Conservation (phyloP, 1,140 invertebrate species). For the Panagrolaimus sp. region DNA sequence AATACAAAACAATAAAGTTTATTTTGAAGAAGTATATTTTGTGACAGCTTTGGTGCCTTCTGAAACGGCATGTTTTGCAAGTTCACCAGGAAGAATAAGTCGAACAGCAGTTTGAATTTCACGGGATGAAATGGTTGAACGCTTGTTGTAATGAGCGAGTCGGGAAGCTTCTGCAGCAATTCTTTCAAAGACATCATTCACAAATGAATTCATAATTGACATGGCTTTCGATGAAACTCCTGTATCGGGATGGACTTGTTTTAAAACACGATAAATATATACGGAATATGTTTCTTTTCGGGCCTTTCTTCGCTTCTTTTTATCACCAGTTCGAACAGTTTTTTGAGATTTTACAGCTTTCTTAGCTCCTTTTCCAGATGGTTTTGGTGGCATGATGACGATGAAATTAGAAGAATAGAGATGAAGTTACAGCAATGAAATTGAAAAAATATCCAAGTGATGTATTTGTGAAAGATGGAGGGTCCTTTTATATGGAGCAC, state of each 20-base stretch:
- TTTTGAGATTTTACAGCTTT: constrained; percentile 46
- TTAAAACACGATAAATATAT: constrained; percentile 49
- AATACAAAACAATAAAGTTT: constrained; percentile 42
- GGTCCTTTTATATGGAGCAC: background rate
- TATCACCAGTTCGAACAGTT: constrained; percentile 19
- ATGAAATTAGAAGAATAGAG: background rate
- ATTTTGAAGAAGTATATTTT: constrained; percentile 63
- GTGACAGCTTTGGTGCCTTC: constrained; percentile 63
- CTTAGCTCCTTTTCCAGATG: constrained; percentile 41
- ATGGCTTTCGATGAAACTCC: constrained; percentile 64
- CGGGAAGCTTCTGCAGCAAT: constrained; percentile 45
- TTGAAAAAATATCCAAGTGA: no score
- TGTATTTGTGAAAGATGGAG: background rate
- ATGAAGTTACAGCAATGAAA: background rate
- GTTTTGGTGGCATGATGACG: constrained; percentile 30
- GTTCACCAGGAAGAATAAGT: constrained; percentile 60
- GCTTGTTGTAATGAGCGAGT: constrained; percentile 49
- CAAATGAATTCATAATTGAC: constrained; percentile 68
- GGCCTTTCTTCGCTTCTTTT: constrained; percentile 58
- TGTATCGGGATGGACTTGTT: constrained; percentile 53
- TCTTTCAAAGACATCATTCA: constrained; percentile 46
- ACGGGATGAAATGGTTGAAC: constrained; percentile 61
- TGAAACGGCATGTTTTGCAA: constrained; percentile 59
- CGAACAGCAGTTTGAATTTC: constrained; percentile 61
- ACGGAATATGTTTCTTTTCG: constrained; percentile 57